Conservation (phyloP, 2,888 invertebrate species). For the Alcis repandata region DNA sequence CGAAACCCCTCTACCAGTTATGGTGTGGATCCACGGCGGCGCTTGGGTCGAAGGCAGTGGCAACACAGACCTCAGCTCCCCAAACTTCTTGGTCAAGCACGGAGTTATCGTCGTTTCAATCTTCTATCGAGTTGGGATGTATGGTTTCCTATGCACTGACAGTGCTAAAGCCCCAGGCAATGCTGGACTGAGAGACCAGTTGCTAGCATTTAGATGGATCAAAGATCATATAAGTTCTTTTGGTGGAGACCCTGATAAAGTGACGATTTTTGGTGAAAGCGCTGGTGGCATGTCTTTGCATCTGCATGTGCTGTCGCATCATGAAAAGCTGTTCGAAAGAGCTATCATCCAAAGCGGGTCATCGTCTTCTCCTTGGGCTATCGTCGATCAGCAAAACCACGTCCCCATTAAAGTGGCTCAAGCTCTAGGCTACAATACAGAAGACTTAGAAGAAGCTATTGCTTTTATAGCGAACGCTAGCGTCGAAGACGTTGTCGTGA, state of each 20-base stretch:
- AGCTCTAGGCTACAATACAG: conserved; percentile 35
- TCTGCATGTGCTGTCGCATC: conserved; percentile 49
- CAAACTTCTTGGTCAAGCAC: conserved; percentile 47
- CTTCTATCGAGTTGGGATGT: conserved; percentile 55
- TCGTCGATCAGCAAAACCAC: conserved; percentile 31
- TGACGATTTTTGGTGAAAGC: conserved; percentile 43
- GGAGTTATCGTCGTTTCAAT: conserved; percentile 51
- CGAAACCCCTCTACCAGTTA: conserved; percentile 6
- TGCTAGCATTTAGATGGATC: conserved; percentile 53
- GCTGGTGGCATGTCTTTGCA: conserved; percentile 50
- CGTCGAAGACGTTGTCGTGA: conserved; percentile 30
- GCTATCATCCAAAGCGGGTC: conserved; percentile 49
- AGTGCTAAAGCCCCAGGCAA: conserved; percentile 55
- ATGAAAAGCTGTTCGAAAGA: conserved; percentile 53
- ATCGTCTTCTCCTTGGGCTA: conserved; percentile 29
- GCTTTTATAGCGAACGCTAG: conserved; percentile 38
- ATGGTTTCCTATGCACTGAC: conserved; percentile 55
- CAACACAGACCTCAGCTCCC: background rate
- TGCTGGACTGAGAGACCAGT: conserved; percentile 56
- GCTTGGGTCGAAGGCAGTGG: conserved; percentile 13
- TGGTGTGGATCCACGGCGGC: conserved; percentile 23
- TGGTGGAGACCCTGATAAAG: conserved; percentile 50
- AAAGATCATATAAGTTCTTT: conserved; percentile 53
- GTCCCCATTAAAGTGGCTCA: conserved; percentile 40
- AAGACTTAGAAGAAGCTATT: conserved; percentile 37